Percentiles rank a stretch among this genome's conserved stretches.
phyloP scores from a whole-genome alignment of 2,797 vertebrate genomes.

The Malurus leucopterus region DNA sequence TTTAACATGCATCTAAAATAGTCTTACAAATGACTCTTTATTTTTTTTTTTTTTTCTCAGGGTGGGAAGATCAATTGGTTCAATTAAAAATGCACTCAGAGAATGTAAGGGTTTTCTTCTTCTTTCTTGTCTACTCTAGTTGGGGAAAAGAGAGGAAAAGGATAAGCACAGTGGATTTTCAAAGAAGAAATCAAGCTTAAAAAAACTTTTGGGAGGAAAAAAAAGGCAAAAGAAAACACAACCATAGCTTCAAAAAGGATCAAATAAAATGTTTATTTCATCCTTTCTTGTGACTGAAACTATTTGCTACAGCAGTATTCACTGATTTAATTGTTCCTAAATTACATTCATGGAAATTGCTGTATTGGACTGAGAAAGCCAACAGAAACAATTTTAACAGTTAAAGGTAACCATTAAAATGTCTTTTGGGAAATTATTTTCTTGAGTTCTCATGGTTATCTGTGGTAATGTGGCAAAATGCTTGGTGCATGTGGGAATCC shows the following conservation, averaged over 20 bases:
- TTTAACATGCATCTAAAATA: neutral
- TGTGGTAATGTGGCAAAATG: neutral
- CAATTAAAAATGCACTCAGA: neutral
- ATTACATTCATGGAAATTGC: neutral
- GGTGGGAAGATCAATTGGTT: neutral
- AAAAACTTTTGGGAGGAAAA: fast-evolving
- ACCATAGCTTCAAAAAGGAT: neutral
- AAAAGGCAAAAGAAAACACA: neutral
- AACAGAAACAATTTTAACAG: neutral
- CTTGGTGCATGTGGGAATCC: neutral
- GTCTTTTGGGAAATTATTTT: constrained; percentile 4
- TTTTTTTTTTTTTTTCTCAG: neutral
- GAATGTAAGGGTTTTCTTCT: neutral
- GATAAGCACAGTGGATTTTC: neutral
- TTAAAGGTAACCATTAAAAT: neutral
- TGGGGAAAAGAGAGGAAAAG: neutral
- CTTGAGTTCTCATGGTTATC: neutral
- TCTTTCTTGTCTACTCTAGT: neutral
- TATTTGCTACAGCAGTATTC: neutral
- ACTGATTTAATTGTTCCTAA: constrained; percentile 13
- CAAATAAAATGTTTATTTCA: neutral
- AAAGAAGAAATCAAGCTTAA: neutral
- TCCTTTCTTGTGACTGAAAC: neutral
- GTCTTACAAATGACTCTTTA: neutral
- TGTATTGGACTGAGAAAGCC: neutral